Conservation (phyloP, 2,888 invertebrate species). For the Tetranychus piercei region DNA sequence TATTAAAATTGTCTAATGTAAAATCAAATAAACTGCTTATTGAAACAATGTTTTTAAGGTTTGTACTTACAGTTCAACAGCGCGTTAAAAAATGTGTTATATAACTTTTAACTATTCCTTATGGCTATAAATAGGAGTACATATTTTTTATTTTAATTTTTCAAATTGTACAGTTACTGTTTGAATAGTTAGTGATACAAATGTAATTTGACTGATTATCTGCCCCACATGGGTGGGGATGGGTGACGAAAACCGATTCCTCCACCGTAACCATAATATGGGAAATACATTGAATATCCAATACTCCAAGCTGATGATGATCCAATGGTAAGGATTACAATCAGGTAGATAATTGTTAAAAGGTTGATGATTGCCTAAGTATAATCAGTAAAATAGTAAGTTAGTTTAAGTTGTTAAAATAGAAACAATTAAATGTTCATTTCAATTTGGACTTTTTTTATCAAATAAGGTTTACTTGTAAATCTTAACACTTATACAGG, state of each 20-base stretch:
- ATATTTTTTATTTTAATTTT: background rate
- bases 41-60: too few species aligned
- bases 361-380: background rate
- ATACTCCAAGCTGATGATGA: background rate
- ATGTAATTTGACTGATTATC: background rate
- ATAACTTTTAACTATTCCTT: too few species aligned
- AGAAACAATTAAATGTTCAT: background rate
- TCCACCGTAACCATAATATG: constrained; percentile 6
- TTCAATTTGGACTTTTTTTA: too few species aligned
- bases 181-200: background rate
- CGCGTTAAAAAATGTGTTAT: too few species aligned
- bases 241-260: constrained; percentile 8
- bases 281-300: constrained; percentile 1
- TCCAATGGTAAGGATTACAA: background rate
- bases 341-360: background rate
- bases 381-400: too few species aligned
- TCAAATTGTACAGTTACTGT: background rate
- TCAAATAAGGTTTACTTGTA: too few species aligned
- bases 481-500: too few species aligned
- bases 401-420: too few species aligned
- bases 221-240: background rate
- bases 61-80: too few species aligned
- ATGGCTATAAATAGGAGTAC: too few species aligned
- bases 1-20: too few species aligned
- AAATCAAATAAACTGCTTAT: too few species aligned